A percentile compares a stretch with the other conserved stretches of the same genome.
phyloP scores from a whole-genome alignment of 2,113 vertebrate genomes.

The Halcyon senegalensis region DNA sequence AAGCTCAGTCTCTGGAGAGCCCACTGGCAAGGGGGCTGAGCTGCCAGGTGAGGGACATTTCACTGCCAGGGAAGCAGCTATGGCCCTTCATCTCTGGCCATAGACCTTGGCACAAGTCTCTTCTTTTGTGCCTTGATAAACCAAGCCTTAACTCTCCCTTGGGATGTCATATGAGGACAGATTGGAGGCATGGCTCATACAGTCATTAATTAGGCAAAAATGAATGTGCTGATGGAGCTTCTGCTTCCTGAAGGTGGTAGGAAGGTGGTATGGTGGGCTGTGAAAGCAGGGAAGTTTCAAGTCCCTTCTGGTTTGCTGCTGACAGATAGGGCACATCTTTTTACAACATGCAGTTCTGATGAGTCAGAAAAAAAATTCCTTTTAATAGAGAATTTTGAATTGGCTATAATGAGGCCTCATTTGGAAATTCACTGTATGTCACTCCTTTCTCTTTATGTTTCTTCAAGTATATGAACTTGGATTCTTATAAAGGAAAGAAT shows the following conservation, averaged over 20 bases:
- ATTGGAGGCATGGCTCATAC: neutral
- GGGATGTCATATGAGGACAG: neutral
- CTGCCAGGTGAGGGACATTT: accelerated
- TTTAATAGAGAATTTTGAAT: slow-evolving; percentile 1
- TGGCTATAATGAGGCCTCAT: neutral
- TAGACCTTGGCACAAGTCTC: neutral
- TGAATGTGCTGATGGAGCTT: accelerated
- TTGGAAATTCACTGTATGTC: neutral
- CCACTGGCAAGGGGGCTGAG: accelerated
- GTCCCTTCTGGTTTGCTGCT: neutral
- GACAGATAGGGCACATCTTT: neutral
- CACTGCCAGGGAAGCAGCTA: accelerated
- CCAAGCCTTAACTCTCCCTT: neutral
- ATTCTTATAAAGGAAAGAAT: neutral
- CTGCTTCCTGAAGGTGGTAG: neutral
- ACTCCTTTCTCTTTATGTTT: neutral
- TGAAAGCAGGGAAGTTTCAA: neutral
- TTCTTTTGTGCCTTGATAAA: neutral
- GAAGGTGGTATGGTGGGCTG: neutral
- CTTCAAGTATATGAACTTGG: neutral
- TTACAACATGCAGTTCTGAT: neutral
- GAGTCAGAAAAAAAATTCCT: neutral
- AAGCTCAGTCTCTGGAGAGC: neutral
- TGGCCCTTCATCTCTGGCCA: accelerated
- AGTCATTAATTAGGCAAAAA: neutral